Evolutionary conservation across 2,888 invertebrate genomes (phyloP).

Genomic region (Didymodactylos carnosus): DNA sequence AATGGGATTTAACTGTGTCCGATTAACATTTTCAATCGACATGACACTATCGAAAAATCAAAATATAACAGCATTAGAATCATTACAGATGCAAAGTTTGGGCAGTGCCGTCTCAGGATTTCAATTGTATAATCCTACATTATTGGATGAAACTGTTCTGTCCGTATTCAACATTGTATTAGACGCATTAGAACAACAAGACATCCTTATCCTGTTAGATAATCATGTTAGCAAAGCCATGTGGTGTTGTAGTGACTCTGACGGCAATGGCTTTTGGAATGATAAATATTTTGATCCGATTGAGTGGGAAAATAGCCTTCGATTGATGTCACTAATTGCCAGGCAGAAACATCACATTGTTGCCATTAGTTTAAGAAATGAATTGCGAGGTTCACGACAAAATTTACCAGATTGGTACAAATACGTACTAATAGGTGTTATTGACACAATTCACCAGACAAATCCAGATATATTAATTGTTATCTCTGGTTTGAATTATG

Average conservation of each 20-base stretch:
- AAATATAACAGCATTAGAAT: background rate
- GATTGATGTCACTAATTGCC: background rate
- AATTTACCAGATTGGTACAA: background rate
- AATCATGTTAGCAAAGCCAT: background rate
- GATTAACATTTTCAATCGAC: background rate
- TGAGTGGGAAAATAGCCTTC: background rate
- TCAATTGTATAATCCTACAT: background rate
- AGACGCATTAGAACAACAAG: background rate
- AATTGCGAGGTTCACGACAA: background rate
- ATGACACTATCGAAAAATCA: background rate
- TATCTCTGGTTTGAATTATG: background rate
- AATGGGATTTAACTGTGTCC: background rate
- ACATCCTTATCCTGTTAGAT: background rate
- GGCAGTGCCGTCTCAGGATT: background rate
- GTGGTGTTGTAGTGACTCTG: background rate
- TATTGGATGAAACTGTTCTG: background rate
- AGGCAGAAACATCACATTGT: background rate
- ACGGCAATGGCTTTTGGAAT: background rate
- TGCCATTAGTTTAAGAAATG: background rate
- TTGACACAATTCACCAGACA: background rate
- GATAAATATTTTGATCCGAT: background rate
- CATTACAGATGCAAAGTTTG: background rate
- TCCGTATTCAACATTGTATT: background rate
- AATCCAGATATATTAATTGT: background rate
- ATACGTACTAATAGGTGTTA: background rate